Percentiles rank a stretch among this genome's conserved stretches.
phyloP scores from a whole-genome alignment of 2,888 invertebrate species.

The Synergus japonicus region DNA sequence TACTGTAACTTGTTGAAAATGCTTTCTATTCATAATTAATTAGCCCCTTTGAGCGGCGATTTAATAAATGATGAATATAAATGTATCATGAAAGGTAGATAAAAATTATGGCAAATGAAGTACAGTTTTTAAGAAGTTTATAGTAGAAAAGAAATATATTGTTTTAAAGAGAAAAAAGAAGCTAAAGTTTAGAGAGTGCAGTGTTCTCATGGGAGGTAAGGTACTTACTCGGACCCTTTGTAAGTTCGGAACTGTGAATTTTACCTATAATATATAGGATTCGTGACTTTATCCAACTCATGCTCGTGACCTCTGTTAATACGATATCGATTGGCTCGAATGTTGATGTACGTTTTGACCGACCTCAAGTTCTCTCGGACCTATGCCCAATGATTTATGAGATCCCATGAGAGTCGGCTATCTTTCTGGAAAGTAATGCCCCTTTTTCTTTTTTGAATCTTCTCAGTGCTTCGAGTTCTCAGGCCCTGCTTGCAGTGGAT shows the following conservation, averaged over 20 bases:
- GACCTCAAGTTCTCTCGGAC: slow-evolving; percentile 48
- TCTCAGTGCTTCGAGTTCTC: slow-evolving; percentile 13
- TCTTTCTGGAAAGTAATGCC: slow-evolving; percentile 73
- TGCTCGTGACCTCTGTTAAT: slow-evolving; percentile 32
- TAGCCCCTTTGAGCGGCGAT: too few species aligned
- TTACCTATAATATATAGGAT: slow-evolving; percentile 13
- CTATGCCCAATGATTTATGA: slow-evolving; percentile 69
- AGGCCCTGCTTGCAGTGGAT: slow-evolving; percentile 17
- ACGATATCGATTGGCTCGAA: slow-evolving; percentile 20
- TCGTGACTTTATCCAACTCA: not conserved
- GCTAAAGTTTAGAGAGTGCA: not conserved
- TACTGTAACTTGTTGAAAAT: too few species aligned
- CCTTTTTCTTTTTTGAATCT: slow-evolving; percentile 47
- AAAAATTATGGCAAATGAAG: not conserved
- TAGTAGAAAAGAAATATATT: not conserved
- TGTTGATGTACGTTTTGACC: slow-evolving; percentile 40
- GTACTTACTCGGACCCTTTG: too few species aligned
- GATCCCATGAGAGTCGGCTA: slow-evolving; percentile 73
- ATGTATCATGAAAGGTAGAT: too few species aligned
- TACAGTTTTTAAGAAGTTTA: not conserved
- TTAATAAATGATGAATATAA: not conserved
- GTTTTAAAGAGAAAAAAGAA: not conserved
- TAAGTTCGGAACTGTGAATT: slow-evolving; percentile 24
- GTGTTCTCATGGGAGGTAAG: not conserved
- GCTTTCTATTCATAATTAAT: too few species aligned